A percentile compares a stretch with the other conserved stretches of the same genome.
Conservation (phyloP, 2,113 vertebrate genomes). For the Chrysochloris asiatica region DNA sequence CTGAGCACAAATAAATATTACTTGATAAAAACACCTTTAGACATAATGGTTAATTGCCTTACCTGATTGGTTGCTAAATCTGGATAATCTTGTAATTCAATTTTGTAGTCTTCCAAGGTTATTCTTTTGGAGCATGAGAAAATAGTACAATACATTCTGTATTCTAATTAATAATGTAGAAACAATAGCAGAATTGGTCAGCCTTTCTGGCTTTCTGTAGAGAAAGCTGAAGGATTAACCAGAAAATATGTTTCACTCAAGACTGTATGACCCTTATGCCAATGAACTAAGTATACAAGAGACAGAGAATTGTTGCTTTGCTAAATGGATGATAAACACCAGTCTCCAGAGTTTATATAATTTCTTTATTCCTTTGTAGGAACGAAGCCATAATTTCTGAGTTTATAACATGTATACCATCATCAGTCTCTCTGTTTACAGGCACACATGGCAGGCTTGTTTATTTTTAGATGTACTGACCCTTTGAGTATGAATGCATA, state of each 20-base stretch:
- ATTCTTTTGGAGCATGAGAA: background rate
- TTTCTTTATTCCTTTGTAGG: background rate
- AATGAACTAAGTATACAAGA: background rate
- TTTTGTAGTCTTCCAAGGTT: background rate
- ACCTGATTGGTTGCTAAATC: background rate
- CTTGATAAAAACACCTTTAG: background rate
- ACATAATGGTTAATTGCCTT: background rate
- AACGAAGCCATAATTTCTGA: conserved; percentile 46
- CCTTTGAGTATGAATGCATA: conserved; percentile 46
- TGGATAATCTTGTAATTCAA: background rate
- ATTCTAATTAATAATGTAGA: background rate
- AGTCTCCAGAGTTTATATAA: conserved; percentile 35
- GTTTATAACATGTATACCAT: background rate
- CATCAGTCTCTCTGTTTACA: conserved; percentile 49
- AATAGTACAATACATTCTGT: background rate
- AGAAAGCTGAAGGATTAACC: background rate
- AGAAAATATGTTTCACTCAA: background rate
- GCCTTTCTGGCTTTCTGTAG: background rate
- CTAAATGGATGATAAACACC: background rate
- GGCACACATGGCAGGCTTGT: background rate
- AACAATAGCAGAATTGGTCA: background rate
- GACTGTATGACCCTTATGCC: background rate
- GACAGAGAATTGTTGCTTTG: background rate
- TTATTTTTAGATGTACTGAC: conserved; percentile 64
- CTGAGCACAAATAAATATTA: background rate